phyloP scores from a whole-genome alignment of 2,888 invertebrate genomes.

The Parapristionchus giblindavisi region DNA sequence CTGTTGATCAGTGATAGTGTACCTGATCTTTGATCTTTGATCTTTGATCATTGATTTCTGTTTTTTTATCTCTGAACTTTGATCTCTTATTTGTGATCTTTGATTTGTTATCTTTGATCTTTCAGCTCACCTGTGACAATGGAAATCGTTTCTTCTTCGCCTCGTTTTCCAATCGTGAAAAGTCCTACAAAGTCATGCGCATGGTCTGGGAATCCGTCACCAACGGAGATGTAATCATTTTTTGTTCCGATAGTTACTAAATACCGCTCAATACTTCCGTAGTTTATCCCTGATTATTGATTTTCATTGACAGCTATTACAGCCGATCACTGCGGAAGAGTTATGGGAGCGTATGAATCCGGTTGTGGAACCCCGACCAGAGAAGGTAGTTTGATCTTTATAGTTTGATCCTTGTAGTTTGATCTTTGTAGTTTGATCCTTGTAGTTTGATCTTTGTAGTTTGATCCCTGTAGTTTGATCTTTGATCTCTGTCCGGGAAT shows the following conservation, averaged over 20 bases:
- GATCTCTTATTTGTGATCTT: neutral
- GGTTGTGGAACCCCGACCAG: too few species aligned
- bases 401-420: too few species aligned
- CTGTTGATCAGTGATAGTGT: neutral
- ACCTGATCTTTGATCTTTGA: neutral
- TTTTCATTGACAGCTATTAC: constrained; percentile 1
- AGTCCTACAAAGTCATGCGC: constrained; percentile 93
- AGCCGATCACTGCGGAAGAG: constrained; percentile 49
- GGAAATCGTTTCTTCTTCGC: constrained; percentile 82
- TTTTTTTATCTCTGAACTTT: constrained; percentile 20
- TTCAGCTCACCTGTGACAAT: constrained; percentile 77
- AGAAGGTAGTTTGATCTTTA: too few species aligned
- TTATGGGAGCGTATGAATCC: constrained; percentile 56
- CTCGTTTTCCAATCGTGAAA: constrained; percentile 91
- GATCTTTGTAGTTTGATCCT: too few species aligned
- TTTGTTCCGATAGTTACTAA: too few species aligned
- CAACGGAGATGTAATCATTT: neutral
- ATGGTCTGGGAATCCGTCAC: too few species aligned
- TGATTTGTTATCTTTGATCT: too few species aligned
- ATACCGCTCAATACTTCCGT: too few species aligned
- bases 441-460: too few species aligned
- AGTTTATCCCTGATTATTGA: neutral
- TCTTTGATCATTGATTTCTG: constrained; percentile 57
- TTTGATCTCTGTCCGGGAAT: too few species aligned
- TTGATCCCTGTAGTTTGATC: too few species aligned